Evolutionary conservation across 2,797 vertebrate genomes (phyloP).

Genomic region (Alauda arvensis): DNA sequence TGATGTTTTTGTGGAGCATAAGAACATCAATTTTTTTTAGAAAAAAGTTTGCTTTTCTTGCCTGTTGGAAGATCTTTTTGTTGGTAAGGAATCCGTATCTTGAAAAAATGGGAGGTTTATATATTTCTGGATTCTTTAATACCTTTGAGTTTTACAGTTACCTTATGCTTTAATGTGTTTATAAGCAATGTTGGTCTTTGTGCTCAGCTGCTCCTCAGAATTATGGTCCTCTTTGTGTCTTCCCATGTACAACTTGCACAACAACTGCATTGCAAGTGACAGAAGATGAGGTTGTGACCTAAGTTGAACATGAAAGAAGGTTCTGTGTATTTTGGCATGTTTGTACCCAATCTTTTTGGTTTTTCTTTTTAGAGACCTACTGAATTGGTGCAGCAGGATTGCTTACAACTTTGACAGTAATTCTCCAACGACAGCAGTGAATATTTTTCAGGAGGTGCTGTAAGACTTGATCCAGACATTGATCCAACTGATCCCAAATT

Average conservation of each 20-base stretch:
- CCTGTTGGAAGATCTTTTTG: neutral
- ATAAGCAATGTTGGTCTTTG: neutral
- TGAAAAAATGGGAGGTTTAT: neutral
- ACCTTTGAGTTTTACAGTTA: neutral
- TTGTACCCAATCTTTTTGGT: neutral
- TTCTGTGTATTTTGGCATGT: neutral
- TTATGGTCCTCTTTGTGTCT: neutral
- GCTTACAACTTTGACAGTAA: constrained; percentile 80
- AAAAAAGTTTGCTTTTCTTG: neutral
- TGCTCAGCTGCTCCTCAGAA: neutral
- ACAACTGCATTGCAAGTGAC: neutral
- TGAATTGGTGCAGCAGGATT: constrained; percentile 96
- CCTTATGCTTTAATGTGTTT: neutral
- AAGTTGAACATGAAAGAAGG: neutral
- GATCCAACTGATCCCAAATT: neutral
- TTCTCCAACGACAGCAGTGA: constrained; percentile 80
- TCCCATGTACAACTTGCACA: accelerated
- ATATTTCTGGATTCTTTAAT: neutral
- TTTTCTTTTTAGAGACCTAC: constrained; percentile 79
- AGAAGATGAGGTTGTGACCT: neutral
- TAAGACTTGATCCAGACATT: neutral
- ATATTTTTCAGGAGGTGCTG: constrained; percentile 91
- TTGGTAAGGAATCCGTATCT: neutral
- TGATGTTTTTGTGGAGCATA: neutral
- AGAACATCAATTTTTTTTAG: neutral